These are phyloP conservation scores for Flexamia atlantica DNA, from an alignment of 2,888 invertebrate genomes.

Conservation along the genomic window DNA sequence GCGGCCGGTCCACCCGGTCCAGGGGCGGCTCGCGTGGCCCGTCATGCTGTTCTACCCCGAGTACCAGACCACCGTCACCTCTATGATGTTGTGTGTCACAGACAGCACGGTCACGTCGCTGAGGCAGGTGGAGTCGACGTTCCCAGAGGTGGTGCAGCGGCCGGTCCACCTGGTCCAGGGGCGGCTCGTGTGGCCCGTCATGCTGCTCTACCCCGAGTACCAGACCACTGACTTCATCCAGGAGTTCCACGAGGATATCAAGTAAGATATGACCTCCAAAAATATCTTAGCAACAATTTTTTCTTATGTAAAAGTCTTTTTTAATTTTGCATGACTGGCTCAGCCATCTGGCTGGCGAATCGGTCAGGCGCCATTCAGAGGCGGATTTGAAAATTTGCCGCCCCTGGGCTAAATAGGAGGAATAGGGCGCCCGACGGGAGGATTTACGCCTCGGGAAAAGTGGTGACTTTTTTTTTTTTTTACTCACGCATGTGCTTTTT, in stretches of 20 bases:
- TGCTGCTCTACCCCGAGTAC: constrained; percentile 93
- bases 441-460: too few relatives aligned
- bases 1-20: constrained; percentile 80
- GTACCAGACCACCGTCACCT: constrained; percentile 89
- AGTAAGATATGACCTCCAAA: constrained; percentile 74
- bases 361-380: too few relatives aligned
- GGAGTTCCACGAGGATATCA: constrained; percentile 85
- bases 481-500: too few relatives aligned
- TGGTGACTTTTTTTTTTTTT: too few relatives aligned
- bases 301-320: too few relatives aligned
- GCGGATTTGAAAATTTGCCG: too few relatives aligned
- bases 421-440: too few relatives aligned
- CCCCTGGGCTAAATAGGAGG: too few relatives aligned
- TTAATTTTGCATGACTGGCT: too few relatives aligned
- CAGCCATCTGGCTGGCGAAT: too few relatives aligned
- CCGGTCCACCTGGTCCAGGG: constrained; percentile 81
- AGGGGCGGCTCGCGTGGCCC: constrained; percentile 88
- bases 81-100: too few relatives aligned
- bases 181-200: constrained; percentile 90
- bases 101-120: constrained; percentile 65
- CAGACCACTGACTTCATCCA: constrained; percentile 92
- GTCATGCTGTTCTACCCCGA: constrained; percentile 94
- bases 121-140: constrained; percentile 80
- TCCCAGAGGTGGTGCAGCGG: constrained; percentile 81
- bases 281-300: too few relatives aligned